Percentiles rank a stretch among this genome's conserved stretches.
These are phyloP conservation scores for Montipora capricornis DNA, from an alignment of 64 coral and sea anemone species.

Conservation along the genomic window DNA sequence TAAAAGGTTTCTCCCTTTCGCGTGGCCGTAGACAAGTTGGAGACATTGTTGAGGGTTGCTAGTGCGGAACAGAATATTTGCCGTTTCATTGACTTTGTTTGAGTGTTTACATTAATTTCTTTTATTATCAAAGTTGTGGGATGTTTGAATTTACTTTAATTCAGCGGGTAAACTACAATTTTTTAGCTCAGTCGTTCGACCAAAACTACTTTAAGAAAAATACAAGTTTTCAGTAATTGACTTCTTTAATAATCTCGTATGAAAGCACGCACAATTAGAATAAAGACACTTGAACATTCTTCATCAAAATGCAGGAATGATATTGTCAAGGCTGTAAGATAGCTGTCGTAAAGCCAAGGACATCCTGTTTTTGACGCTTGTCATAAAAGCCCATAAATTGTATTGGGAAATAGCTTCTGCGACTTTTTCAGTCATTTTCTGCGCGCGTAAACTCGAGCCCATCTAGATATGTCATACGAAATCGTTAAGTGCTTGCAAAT, in stretches of 20 bases:
- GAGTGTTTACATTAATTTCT: conserved; percentile 26
- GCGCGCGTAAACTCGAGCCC: not conserved
- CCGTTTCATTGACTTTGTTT: conserved; percentile 46
- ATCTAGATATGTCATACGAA: not conserved
- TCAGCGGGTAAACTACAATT: not conserved
- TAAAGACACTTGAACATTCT: not conserved
- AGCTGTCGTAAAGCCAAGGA: not conserved
- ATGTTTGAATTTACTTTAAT: not conserved
- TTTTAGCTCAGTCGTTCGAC: not conserved
- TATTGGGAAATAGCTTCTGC: not conserved
- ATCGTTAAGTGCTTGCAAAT: conserved; percentile 53
- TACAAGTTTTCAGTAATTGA: too few relatives aligned
- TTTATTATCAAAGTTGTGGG: not conserved
- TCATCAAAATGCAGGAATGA: not conserved
- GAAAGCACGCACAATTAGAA: not conserved
- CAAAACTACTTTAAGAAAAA: not conserved
- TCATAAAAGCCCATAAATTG: not conserved
- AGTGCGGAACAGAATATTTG: conserved; percentile 24
- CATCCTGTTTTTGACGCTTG: not conserved
- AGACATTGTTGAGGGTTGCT: not conserved
- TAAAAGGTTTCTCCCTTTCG: not conserved
- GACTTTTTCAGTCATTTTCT: not conserved
- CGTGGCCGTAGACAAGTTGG: not conserved
- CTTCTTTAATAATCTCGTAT: not conserved
- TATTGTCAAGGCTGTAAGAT: not conserved